Conservation (phyloP, 2,888 invertebrate species). For the Chloroclystis v-ata region DNA sequence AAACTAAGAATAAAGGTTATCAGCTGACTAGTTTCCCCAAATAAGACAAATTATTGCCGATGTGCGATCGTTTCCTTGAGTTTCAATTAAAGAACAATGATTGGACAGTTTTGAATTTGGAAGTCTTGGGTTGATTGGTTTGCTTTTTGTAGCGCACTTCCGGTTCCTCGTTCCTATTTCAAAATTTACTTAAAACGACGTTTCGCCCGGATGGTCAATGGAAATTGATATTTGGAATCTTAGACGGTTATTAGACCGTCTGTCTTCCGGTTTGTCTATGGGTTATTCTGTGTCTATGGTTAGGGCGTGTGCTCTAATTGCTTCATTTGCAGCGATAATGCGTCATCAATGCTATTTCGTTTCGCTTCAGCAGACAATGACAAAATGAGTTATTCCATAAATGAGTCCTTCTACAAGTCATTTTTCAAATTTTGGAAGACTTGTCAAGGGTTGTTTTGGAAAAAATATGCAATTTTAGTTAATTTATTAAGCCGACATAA, state of each 20-base stretch:
- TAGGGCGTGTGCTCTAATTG: slow-evolving; percentile 73
- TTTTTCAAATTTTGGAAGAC: too few relatives aligned
- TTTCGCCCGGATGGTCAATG: slow-evolving; percentile 59
- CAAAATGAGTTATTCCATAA: slow-evolving; percentile 12
- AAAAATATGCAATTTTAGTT: too few relatives aligned
- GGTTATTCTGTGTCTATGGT: slow-evolving; percentile 37
- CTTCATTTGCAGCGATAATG: slow-evolving; percentile 71
- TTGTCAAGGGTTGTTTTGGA: too few relatives aligned
- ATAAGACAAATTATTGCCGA: slow-evolving; percentile 32
- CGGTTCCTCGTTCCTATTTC: slow-evolving; percentile 57
- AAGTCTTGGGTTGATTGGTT: slow-evolving; percentile 68
- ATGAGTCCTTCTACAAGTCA: background rate
- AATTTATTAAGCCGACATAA: too few relatives aligned
- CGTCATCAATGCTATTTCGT: slow-evolving; percentile 49
- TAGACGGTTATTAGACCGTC: slow-evolving; percentile 69
- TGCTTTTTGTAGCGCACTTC: slow-evolving; percentile 71
- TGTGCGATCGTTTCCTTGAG: slow-evolving; percentile 28
- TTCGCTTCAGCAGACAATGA: slow-evolving; percentile 39
- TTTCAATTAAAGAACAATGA: slow-evolving; percentile 50
- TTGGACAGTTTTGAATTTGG: slow-evolving; percentile 56
- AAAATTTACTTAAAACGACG: slow-evolving; percentile 51
- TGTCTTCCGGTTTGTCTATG: slow-evolving; percentile 64
- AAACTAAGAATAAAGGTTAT: slow-evolving; percentile 53
- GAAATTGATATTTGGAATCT: slow-evolving; percentile 77
- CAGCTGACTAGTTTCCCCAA: slow-evolving; percentile 22